Evolutionary conservation across 2,797 vertebrate species (phyloP), one percentile per base, ranked within the genome.

Genomic region (Meriones psammophilus): DNA sequence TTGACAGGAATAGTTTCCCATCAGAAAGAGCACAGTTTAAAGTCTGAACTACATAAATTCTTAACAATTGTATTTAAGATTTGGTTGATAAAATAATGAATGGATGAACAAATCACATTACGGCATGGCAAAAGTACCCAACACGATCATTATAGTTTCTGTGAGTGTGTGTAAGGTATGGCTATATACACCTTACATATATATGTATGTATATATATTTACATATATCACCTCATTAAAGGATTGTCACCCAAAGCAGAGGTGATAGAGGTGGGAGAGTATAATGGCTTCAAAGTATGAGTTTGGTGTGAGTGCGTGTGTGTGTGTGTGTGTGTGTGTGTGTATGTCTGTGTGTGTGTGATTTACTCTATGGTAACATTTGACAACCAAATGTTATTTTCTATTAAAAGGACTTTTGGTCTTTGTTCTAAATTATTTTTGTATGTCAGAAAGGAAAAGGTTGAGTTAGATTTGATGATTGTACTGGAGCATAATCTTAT

Each of bases 1-100:
- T 33, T 68, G 8, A 87, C 54, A 91, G 56, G 26, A 89, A 60
- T 69, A 83, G 14, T 81, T 5, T 54, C 33, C 14, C 4, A 54
- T 39, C 33, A 89, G 42, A 84, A 86, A 94, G 15, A n/a, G 8
- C 8, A 79, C 84, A 84, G 60, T 86, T 76, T 94, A 81, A 78
- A 89, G 14, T 71, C 2, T 18, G 85, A 94, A 60, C 13, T 78
- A 9, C 88, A 13, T 66, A 80, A 79, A 3, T 6, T 17, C 56
- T 73, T 68, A 58, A 60, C 81, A 88, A 77, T 39, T 42, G 42
- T 33, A 24, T 22, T 88, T 42, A 92, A 92, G 68, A 66, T 50
- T 74, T 62, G 73, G 4, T 68, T 22, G 33, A 77, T 90, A 28
- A 84, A 69, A 94, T 50, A 84, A 93, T 42, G 28, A 68, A 17